phyloP scores from a whole-genome alignment of 2,113 vertebrate genomes.

The Heloderma charlesbogerti region DNA sequence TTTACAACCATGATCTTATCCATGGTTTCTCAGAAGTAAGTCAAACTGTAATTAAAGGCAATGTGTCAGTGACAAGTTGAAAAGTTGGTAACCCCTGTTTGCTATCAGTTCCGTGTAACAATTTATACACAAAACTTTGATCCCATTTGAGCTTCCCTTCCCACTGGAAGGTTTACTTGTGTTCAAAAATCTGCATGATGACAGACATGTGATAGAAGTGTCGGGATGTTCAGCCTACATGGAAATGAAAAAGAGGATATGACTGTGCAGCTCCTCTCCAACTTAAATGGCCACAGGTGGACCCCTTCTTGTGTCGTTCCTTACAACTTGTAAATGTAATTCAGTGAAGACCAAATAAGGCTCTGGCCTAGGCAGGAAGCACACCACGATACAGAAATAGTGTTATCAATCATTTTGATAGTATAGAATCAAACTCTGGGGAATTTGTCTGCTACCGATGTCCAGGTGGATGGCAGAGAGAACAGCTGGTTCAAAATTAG shows the following conservation, averaged over 20 bases:
- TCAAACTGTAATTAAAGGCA: neutral
- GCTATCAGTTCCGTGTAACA: too few species aligned
- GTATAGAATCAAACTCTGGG: slow-evolving; percentile 18
- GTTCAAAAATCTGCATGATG: neutral
- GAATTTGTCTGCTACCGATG: neutral
- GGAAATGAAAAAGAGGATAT: neutral
- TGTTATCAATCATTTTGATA: neutral
- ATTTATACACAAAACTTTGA: too few species aligned
- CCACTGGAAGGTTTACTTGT: neutral
- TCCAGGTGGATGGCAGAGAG: rapidly evolving
- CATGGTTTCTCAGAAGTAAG: neutral
- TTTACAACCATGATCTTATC: neutral
- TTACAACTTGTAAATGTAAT: neutral
- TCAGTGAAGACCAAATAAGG: neutral
- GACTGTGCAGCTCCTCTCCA: neutral
- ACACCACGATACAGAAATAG: neutral
- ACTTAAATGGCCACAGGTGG: neutral
- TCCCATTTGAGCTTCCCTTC: neutral
- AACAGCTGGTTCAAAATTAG: neutral
- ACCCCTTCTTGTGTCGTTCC: neutral
- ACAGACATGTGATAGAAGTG: neutral
- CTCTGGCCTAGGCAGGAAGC: neutral
- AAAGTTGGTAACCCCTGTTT: neutral
- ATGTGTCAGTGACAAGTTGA: too few species aligned
- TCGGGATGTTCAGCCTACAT: too few species aligned